Evolutionary conservation across 2,888 invertebrate genomes (phyloP), one percentile per base, ranked within the genome.

Genomic region (Volucella inflata): DNA sequence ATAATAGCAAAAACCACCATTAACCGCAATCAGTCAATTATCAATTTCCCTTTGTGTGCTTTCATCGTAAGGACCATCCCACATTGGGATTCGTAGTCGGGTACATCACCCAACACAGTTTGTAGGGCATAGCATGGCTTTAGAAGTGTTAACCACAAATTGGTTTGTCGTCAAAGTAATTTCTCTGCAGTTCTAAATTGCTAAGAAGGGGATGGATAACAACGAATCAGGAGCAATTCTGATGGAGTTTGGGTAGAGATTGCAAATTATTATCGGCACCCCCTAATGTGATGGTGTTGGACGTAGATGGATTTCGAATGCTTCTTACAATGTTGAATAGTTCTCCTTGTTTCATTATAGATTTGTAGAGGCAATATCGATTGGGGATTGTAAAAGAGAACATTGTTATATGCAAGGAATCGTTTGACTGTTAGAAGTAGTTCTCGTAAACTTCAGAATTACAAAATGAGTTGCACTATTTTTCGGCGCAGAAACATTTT

Each of bases 21-120:
- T 84, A 84, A 84, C 84, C 84, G 57, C 84, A 84, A 80, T 84
- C 84, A 84, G 84, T 80, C 84, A 84, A 84, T 84, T 84, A 84
- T 84, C 84, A 80, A 80, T 75, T 80, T 80, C 80, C 57, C 80
- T 84, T 80, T 84, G 84, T 75, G 46, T 51, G 30, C 6, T 30
- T 57, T 40, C 53, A 59, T 46, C 40, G 74, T 21, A 10, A 10
- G 59, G 50, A 53, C 48, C 64, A 64, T 44, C 12, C 50, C 14
- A 50, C 72, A 10, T 59, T 10, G 36, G n/a, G n/a, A n/a, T n/a
- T n/a, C n/a, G n/a, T n/a, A n/a, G n/a, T n/a, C n/a, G n/a, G n/a
- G n/a, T n/a, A n/a, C 40, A 59, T 77, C 57, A 53, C n/a, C n/a
- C n/a, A n/a, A n/a, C 46, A 12, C 40, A 36, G 30, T 30, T 40